Base-by-base conservation (phyloP, 2,888 invertebrate species). In the Camponotus fellah region DNA sequence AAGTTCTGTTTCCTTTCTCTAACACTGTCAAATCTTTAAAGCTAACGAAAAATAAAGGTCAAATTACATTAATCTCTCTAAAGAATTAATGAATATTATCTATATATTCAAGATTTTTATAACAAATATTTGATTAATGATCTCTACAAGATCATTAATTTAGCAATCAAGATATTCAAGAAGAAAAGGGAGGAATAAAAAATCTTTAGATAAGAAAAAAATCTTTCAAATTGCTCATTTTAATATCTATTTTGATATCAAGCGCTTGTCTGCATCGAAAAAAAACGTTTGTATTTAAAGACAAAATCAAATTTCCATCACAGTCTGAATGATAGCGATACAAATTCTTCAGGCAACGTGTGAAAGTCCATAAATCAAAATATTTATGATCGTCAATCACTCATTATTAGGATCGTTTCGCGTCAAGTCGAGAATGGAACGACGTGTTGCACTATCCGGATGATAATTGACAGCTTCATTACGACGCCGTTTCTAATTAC, bases 381-480 rank as follows among this genome's bases (percentile, higher is more conserved):
- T 21, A 34, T 46, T 79, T 60, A 79, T 69, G 34, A 26, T 21
- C 37, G 9, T 69, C 58, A 46, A 60, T 71, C 60, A 71, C 26
- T 79, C 72, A 4, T 60, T 58, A 60, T 32, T 58, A n/a, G 8
- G 12, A 53, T 77, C 9, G 58, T 46, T 71, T 79, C 46, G 37
- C 34, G 72, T 60, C 71, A 79, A 79, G 43, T 79, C 68, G 79
- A 60, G 58, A 79, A 79, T 46, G 26, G 71, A 71, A 79, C 60
- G 43, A 60, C 34, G 58, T 43, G 46, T 46, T 71, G 71, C 60
- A 69, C 58, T 66, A 58, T 68, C 58, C 37, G 10, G 21, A n/a
- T 46, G n/a, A 79, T 79, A 79, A 79, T 79, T 60, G 79, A 79
- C 79, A 79, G 79, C 71, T 79, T 79, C 71, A 79, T 79, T 79